Conservation (phyloP, 2,797 vertebrate species). For the Neosalanx taihuensis region DNA sequence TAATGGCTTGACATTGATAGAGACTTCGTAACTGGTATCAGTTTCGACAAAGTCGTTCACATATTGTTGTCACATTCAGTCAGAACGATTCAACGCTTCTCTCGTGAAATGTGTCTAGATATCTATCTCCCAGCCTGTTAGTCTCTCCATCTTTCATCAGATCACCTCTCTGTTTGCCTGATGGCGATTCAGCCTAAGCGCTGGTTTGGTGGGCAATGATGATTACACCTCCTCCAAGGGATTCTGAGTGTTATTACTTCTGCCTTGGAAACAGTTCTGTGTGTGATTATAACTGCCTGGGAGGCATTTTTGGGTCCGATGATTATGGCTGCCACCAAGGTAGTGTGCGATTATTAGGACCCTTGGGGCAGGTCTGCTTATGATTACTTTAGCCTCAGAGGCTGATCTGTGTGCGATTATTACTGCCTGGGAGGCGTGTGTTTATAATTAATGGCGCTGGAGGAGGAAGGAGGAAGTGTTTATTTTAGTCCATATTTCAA, state of each 20-base stretch:
- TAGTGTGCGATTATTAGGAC: slow-evolving; percentile 53
- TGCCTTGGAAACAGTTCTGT: slow-evolving; percentile 49
- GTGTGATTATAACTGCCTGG: slow-evolving; percentile 28
- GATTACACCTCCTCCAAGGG: slow-evolving; percentile 38
- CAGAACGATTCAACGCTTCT: too few relatives aligned
- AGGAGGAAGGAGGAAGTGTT: slow-evolving; percentile 56
- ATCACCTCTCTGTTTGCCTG: neutral
- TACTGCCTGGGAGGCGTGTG: slow-evolving; percentile 53
- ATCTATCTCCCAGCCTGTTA: neutral
- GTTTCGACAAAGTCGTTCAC: too few relatives aligned
- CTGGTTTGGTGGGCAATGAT: slow-evolving; percentile 37
- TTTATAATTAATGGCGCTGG: slow-evolving; percentile 61
- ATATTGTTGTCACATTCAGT: too few relatives aligned
- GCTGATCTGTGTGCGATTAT: slow-evolving; percentile 56
- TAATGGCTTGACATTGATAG: too few relatives aligned
- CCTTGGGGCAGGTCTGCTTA: slow-evolving; percentile 39
- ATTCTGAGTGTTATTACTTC: slow-evolving; percentile 50
- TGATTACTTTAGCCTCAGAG: slow-evolving; percentile 55
- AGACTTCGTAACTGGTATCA: too few relatives aligned
- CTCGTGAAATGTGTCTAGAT: too few relatives aligned
- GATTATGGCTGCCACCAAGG: slow-evolving; percentile 1
- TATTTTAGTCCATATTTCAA: slow-evolving; percentile 71
- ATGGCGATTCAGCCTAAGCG: neutral
- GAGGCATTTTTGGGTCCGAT: neutral
- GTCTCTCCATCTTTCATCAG: neutral